Evolutionary conservation across 2,797 vertebrate species (phyloP).

Genomic region (Siniperca scherzeri): DNA sequence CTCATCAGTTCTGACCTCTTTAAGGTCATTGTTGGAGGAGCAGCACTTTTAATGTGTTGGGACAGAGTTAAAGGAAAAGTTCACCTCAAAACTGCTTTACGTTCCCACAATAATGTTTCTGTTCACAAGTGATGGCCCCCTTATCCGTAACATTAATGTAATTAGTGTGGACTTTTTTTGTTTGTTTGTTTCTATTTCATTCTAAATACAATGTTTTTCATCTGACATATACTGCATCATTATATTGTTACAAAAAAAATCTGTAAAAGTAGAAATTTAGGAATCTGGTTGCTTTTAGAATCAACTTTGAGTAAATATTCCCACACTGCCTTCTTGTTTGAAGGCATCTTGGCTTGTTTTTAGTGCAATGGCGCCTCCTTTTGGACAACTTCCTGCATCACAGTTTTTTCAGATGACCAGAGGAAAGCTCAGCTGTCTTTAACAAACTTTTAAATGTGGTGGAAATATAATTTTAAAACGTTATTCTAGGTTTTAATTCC

Average conservation of each 20-base stretch:
- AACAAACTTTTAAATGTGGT: neutral
- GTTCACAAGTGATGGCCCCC: neutral
- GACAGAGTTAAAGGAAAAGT: neutral
- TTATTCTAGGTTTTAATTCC: neutral
- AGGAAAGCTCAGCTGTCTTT: neutral
- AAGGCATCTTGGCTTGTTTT: neutral
- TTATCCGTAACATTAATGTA: neutral
- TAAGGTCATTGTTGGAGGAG: neutral
- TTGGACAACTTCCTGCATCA: neutral
- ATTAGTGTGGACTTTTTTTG: neutral
- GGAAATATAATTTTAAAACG: neutral
- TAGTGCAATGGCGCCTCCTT: slow-evolving; percentile 35
- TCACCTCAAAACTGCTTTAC: neutral
- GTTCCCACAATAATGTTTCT: neutral
- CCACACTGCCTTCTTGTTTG: too few species aligned
- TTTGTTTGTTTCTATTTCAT: too few species aligned
- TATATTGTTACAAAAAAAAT: too few species aligned
- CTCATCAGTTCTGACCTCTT: neutral
- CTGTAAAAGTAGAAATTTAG: neutral
- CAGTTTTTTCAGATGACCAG: neutral
- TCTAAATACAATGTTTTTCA: too few species aligned
- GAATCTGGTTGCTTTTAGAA: neutral
- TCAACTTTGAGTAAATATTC: neutral
- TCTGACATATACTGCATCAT: too few species aligned
- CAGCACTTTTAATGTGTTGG: too few species aligned